Conservation (phyloP, 23 tunicate genomes). For the Ascidia mentula region DNA sequence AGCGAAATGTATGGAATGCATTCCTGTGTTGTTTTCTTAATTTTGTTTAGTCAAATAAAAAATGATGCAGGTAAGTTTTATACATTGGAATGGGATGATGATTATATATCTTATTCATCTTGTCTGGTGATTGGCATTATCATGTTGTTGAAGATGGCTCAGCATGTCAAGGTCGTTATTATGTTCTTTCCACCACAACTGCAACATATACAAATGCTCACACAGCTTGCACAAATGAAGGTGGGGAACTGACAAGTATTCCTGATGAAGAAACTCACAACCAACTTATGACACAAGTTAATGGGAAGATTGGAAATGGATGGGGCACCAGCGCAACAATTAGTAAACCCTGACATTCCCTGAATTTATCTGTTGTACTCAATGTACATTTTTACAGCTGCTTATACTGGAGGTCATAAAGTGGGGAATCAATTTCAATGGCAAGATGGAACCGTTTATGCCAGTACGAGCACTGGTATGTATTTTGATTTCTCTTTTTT, state of each 20-base stretch:
- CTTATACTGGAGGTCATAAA: not conserved
- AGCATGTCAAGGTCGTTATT: not conserved
- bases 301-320: not conserved
- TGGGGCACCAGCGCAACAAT: not conserved
- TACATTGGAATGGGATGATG: too few relatives aligned
- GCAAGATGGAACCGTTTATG: not conserved
- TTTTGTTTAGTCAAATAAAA: too few relatives aligned
- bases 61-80: too few relatives aligned
- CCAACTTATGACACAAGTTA: not conserved
- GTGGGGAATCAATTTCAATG: not conserved
- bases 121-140: too few relatives aligned
- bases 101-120: too few relatives aligned
- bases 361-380: not conserved
- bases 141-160: not conserved
- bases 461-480: not conserved
- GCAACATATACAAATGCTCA: not conserved
- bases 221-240: not conserved
- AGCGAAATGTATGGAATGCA: too few relatives aligned
- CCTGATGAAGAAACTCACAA: not conserved
- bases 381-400: not conserved
- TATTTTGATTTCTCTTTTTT: not conserved
- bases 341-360: not conserved
- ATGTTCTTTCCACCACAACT: not conserved
- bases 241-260: constrained; percentile 2
- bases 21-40: too few relatives aligned